Percentiles rank a stretch among this genome's conserved stretches.
Evolutionary conservation across 2,888 invertebrate genomes (phyloP).

Genomic region (Luffia ferchaultella): DNA sequence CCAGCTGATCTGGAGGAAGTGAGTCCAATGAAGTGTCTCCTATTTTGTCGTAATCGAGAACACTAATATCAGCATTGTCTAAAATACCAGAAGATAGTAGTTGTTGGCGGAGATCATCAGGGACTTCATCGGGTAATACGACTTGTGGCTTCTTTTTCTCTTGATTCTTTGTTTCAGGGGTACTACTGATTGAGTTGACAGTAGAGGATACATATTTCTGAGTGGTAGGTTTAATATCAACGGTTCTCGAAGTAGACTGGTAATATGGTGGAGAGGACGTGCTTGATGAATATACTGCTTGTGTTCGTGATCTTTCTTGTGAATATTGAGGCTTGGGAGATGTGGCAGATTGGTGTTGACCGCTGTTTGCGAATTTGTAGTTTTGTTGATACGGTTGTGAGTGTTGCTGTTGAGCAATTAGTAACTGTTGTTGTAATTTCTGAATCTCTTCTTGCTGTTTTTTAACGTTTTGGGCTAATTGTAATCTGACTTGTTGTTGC

Average conservation of each 20-base stretch:
- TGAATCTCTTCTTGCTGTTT: slow-evolving; percentile 63
- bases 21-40: slow-evolving; percentile 86
- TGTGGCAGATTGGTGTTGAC: slow-evolving; percentile 34
- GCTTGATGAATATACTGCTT: slow-evolving; percentile 30
- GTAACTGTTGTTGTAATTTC: slow-evolving; percentile 46
- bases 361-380: slow-evolving; percentile 22
- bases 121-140: slow-evolving; percentile 85
- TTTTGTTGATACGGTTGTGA: slow-evolving; percentile 21
- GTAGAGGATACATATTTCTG: slow-evolving; percentile 57
- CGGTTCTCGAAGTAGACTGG: slow-evolving; percentile 48
- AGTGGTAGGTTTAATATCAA: slow-evolving; percentile 57
- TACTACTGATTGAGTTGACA: slow-evolving; percentile 49
- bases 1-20: slow-evolving; percentile 84
- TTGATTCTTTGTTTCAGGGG: slow-evolving; percentile 48
- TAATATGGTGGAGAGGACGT: slow-evolving; percentile 41
- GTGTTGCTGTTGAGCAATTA: slow-evolving; percentile 35
- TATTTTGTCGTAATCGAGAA: slow-evolving; percentile 87
- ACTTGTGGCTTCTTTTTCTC: slow-evolving; percentile 66
- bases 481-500: slow-evolving; percentile 46
- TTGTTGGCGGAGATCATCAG: slow-evolving; percentile 85
- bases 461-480: slow-evolving; percentile 52
- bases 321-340: slow-evolving; percentile 43
- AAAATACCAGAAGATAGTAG: slow-evolving; percentile 85
- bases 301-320: slow-evolving; percentile 46
- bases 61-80: slow-evolving; percentile 87